These are phyloP conservation scores for Octomys mimax DNA, from an alignment of 2,797 vertebrate genomes.

Conservation along the genomic window DNA sequence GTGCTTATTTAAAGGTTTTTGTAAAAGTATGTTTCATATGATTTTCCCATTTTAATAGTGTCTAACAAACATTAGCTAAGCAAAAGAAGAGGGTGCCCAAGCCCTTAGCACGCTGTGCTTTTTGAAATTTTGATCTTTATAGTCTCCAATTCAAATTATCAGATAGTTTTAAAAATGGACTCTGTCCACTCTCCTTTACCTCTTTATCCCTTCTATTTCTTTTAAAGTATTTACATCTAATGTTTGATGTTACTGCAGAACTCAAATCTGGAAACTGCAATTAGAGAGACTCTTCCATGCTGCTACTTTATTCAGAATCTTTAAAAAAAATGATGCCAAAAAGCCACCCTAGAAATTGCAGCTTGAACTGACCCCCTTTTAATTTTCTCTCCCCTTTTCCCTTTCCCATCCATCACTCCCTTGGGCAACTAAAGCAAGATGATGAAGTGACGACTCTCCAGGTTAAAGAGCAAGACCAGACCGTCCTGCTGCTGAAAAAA, in stretches of 20 bases:
- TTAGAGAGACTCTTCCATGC: neutral
- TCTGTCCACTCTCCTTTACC: neutral
- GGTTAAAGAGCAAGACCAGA: slow-evolving; percentile 92
- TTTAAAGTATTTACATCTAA: neutral
- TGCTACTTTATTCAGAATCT: slow-evolving; percentile 69
- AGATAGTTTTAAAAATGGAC: slow-evolving; percentile 37
- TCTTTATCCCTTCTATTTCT: neutral
- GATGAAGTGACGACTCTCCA: slow-evolving; percentile 93
- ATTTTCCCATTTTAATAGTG: slow-evolving; percentile 3
- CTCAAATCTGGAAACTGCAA: neutral
- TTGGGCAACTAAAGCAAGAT: slow-evolving; percentile 87
- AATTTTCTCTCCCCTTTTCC: slow-evolving; percentile 61
- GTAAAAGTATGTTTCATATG: neutral
- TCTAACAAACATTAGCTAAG: neutral
- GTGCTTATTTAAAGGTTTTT: neutral
- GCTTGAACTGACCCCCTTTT: slow-evolving; percentile 56
- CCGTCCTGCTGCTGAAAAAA: slow-evolving; percentile 95
- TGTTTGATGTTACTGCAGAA: neutral
- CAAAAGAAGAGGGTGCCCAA: neutral
- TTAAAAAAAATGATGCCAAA: slow-evolving; percentile 51
- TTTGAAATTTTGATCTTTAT: slow-evolving; percentile 40
- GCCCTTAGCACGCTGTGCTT: neutral
- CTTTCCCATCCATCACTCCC: slow-evolving; percentile 48
- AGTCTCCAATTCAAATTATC: slow-evolving; percentile 1
- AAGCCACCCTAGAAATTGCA: neutral